phyloP scores from a whole-genome alignment of 1,140 invertebrate species.

The Microplitis mediator region DNA sequence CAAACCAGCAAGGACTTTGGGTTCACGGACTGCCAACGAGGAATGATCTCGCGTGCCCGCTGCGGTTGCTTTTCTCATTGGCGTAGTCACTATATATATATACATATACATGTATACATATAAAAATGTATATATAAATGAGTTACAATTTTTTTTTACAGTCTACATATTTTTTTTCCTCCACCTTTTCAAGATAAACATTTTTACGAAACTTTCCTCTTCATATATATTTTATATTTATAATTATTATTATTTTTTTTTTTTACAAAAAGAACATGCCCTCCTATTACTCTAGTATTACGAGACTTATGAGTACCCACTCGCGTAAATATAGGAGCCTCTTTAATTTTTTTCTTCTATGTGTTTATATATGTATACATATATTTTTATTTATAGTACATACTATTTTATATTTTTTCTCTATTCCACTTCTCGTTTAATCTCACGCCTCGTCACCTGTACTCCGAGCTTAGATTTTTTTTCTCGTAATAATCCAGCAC shows the following conservation, averaged over 20 bases:
- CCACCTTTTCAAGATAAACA: constrained; percentile 9
- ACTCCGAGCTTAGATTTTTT: background rate
- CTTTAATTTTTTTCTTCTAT: background rate
- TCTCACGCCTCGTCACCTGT: constrained; percentile 25
- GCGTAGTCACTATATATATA: constrained; percentile 27
- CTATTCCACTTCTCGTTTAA: constrained; percentile 24
- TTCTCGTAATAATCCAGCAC: constrained; percentile 6
- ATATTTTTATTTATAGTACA: background rate
- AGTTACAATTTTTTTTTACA: background rate
- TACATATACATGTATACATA: too few species aligned
- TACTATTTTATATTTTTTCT: background rate
- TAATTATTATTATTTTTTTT: background rate
- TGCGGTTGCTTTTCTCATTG: constrained; percentile 25
- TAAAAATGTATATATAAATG: background rate
- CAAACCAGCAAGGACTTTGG: constrained; percentile 44
- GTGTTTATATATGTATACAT: background rate
- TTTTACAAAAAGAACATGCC: background rate
- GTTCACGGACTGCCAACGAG: constrained; percentile 40
- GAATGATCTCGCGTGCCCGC: constrained; percentile 22
- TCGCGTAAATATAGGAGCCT: background rate
- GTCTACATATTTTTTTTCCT: background rate
- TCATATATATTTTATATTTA: constrained; percentile 3
- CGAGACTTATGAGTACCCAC: background rate
- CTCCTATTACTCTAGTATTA: background rate
- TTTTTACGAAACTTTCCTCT: background rate